Evolutionary conservation across 2,888 invertebrate genomes (phyloP).

Genomic region (Pseudococcus longispinus): DNA sequence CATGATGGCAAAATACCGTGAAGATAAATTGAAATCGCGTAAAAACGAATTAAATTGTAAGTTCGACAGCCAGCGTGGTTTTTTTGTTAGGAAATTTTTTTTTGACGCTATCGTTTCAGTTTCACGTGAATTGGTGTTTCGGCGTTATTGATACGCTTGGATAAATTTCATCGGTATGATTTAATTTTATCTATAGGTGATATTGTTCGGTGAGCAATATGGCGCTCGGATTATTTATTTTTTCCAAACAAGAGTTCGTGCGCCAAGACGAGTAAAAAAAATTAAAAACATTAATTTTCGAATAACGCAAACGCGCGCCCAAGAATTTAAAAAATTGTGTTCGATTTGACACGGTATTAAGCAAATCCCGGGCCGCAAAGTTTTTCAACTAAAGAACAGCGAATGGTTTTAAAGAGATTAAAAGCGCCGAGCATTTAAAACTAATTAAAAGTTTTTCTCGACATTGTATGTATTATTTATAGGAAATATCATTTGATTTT

Average conservation of each 20-base stretch:
- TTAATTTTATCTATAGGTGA: not conserved
- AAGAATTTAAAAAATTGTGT: conserved; percentile 19
- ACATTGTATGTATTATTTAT: conserved; percentile 32
- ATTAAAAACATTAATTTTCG: conserved; percentile 17
- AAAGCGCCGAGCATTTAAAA: conserved; percentile 28
- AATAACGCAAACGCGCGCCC: not conserved
- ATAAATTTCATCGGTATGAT: not conserved
- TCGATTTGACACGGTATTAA: conserved; percentile 15
- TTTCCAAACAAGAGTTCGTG: not conserved
- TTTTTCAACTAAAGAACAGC: conserved; percentile 33
- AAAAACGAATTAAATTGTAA: conserved; percentile 2
- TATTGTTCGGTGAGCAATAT: not conserved
- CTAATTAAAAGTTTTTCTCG: conserved; percentile 44
- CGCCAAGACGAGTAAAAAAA: not conserved
- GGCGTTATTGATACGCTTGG: not conserved
- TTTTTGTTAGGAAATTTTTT: not conserved
- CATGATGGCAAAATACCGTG: not conserved
- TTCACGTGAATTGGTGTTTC: not conserved
- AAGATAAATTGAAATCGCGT: not conserved
- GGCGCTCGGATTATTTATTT: not conserved
- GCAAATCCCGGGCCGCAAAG: conserved; percentile 19
- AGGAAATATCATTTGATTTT: conserved; percentile 5
- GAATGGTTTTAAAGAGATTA: conserved; percentile 37
- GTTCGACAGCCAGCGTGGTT: not conserved
- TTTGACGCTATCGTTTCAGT: not conserved